phyloP scores from a whole-genome alignment of 2,797 vertebrate species.

The Anguilla obscura region DNA sequence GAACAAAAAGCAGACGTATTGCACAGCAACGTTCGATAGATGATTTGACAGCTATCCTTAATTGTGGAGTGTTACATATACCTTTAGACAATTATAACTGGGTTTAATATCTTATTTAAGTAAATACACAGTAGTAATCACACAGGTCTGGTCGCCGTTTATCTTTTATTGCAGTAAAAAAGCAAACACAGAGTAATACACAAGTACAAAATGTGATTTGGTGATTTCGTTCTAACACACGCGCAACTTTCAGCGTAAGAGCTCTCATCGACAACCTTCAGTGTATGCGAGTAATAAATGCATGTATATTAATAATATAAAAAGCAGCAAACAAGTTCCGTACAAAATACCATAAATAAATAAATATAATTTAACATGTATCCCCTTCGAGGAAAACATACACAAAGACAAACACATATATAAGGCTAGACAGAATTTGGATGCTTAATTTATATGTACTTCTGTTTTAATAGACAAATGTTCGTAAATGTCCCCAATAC shows the following conservation, averaged over 20 bases:
- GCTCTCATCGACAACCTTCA: constrained; percentile 20
- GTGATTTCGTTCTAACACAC: constrained; percentile 24
- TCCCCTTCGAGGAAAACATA: not conserved
- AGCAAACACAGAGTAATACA: constrained; percentile 24
- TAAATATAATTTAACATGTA: constrained; percentile 36
- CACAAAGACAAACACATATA: constrained; percentile 9
- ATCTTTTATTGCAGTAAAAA: constrained; percentile 33
- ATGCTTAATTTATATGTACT: not conserved
- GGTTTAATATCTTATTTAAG: not conserved
- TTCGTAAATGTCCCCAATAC: not conserved
- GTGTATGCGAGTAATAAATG: constrained; percentile 23
- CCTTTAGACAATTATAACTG: not conserved
- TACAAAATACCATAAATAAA: constrained; percentile 34
- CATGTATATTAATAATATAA: constrained; percentile 21
- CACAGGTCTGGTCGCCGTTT: not conserved
- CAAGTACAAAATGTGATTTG: constrained; percentile 40
- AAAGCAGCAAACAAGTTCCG: constrained; percentile 28
- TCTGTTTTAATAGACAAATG: constrained; percentile 12
- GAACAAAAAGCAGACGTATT: constrained; percentile 3
- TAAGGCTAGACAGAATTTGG: constrained; percentile 11
- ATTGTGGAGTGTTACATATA: not conserved
- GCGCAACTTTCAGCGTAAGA: not conserved
- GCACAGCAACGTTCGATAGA: not conserved
- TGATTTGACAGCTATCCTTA: not conserved
- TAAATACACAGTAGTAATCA: not conserved